Evolutionary conservation across 2,888 invertebrate genomes (phyloP), one percentile per base, ranked within the genome.

Genomic region (Chymomyza amoena): DNA sequence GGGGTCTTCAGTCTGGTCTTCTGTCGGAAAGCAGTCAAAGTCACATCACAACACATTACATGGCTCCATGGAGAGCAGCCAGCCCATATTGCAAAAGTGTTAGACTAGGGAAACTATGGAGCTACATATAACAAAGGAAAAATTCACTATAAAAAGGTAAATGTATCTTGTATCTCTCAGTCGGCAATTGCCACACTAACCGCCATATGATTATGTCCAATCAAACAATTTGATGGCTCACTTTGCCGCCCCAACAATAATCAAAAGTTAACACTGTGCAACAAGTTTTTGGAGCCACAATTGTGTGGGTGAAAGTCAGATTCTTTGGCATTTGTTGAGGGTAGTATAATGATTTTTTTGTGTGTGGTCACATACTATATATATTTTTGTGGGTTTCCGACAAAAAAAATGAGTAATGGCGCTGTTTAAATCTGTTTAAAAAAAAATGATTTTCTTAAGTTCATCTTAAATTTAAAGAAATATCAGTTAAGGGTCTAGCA

Each of bases 121-220:
- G 39, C 39, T 63, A n/a, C n/a, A n/a, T n/a, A 50, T 66, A 64
- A 66, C 70, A 63, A 50, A 66, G 25, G 75, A 54, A 64, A 54
- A 45, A 54, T 70, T 39, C 51, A 20, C 16, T 61, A 54, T 25
- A 51, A 16, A 9, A 9, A 10, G 16, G 6, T 7, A 15, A 7
- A 54, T 52, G 54, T 64, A 25, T 45, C 51, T 36, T 52, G 66
- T 54, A 52, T 36, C 32, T 59, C n/a, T n/a, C n/a, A 65, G 61
- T 50, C 70, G 56, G 69, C 70, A 61, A 66, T 70, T 66, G 61
- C 51, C 59, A 52, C 51, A 36, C 65, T 64, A 69, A 69, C 64
- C 71, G 72, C 69, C 78, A 68, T 61, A 64, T 76, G 72, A 78
- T 78, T 78, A 69, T 74, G 72, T 72, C 69, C 70, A 73, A 60